These are phyloP conservation scores for Trachymyrmex cornetzi DNA, from an alignment of 1,140 invertebrate genomes.

Conservation along the genomic window DNA sequence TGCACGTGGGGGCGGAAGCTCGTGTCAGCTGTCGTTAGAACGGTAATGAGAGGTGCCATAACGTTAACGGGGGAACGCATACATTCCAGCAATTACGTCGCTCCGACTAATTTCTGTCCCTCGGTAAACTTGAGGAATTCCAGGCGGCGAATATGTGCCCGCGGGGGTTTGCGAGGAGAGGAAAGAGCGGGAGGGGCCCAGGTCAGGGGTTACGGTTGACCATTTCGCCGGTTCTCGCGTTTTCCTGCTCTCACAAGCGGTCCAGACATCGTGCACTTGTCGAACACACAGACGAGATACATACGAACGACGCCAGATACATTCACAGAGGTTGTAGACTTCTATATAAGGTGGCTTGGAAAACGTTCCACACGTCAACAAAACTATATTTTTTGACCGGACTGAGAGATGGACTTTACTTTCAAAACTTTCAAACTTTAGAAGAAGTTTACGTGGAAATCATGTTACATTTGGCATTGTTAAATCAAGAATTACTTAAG, in stretches of 20 bases:
- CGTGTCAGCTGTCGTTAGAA: constrained; percentile 72
- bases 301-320: neutral
- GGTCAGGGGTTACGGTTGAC: constrained; percentile 65
- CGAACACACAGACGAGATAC: constrained; percentile 15
- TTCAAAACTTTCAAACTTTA: neutral
- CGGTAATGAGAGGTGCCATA: constrained; percentile 76
- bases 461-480: neutral
- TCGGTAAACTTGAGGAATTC: constrained; percentile 76
- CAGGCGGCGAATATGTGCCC: constrained; percentile 48
- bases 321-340: neutral
- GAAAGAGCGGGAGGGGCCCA: neutral
- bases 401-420: neutral
- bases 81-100: constrained; percentile 75
- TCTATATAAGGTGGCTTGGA: constrained; percentile 33
- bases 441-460: neutral
- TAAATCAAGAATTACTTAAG: neutral
- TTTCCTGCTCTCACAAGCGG: constrained; percentile 44
- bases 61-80: constrained; percentile 75
- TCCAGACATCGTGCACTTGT: constrained; percentile 24
- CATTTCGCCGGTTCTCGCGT: constrained; percentile 65
- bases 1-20: constrained; percentile 44
- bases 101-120: constrained; percentile 76
- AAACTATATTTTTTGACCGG: neutral
- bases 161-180: constrained; percentile 16
- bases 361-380: neutral